phyloP scores from a whole-genome alignment of 2,113 vertebrate genomes.

The Triplophysa tibetana region DNA sequence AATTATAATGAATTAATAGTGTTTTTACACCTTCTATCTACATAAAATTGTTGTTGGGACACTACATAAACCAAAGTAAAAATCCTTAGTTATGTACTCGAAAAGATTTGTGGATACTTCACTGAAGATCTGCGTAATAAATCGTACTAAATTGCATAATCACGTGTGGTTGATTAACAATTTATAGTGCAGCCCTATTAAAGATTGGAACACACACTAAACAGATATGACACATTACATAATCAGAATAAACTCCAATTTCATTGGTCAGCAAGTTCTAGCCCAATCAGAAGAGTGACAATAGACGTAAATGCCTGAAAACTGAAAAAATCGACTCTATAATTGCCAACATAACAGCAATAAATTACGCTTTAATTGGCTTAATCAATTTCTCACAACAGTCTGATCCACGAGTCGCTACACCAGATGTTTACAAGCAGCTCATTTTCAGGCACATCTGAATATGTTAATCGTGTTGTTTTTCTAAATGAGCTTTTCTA shows the following conservation, averaged over 20 bases:
- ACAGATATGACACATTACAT: too few relatives aligned
- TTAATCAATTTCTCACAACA: slow-evolving; percentile 46
- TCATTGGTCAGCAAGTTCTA: not conserved
- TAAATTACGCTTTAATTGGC: slow-evolving; percentile 44
- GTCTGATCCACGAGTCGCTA: slow-evolving; percentile 35
- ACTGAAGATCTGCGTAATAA: too few relatives aligned
- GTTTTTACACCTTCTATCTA: too few relatives aligned
- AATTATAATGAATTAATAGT: too few relatives aligned
- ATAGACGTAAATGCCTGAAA: not conserved
- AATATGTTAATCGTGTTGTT: slow-evolving; percentile 51
- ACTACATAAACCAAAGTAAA: too few relatives aligned
- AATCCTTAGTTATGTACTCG: too few relatives aligned
- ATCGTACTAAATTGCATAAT: too few relatives aligned
- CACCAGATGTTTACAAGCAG: slow-evolving; percentile 49
- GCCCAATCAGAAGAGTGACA: not conserved
- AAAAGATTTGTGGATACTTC: too few relatives aligned
- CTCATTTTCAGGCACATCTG: slow-evolving; percentile 25
- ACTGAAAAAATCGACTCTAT: slow-evolving; percentile 13
- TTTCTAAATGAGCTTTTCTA: slow-evolving; percentile 37
- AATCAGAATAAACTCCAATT: not conserved
- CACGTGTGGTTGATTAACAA: too few relatives aligned
- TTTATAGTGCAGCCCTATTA: too few relatives aligned
- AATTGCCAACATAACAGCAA: slow-evolving; percentile 38
- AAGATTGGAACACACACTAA: not conserved
- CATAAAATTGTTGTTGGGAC: too few relatives aligned